Evolutionary conservation across 1,140 invertebrate genomes (phyloP), one percentile per base, ranked within the genome.

Genomic region (Heliconius melpomene): DNA sequence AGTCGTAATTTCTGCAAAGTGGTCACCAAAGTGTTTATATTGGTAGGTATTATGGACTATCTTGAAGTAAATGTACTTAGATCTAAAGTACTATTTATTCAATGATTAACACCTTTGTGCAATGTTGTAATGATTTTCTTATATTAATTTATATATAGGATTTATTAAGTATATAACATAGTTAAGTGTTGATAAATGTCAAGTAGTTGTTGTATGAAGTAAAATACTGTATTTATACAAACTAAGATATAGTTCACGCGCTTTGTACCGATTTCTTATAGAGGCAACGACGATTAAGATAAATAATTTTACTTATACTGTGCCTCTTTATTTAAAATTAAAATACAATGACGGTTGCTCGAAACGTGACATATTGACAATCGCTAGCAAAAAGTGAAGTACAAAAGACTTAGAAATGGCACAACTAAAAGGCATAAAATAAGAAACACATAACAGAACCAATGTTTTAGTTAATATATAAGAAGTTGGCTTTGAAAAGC

Each of bases 121-220:
- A 50, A 73, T 72, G 18, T 72, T 72, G 32, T 72, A 11, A 40
- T 73, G 13, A 7, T 50, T 38, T 50, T 73, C 29, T 73, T 40
- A 66, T 66, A 66, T 38, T 23, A 73, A 73, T 73, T 26, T 73
- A 73, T 73, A 16, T 46, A 36, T 36, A 36, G 32, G 32, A 36
- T 36, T 36, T 36, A 46, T 11, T 38, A 7, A n/a, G 18, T 38
- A n/a, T 20, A 52, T 20, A 52, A 18, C 18, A 52, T 52, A 52
- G 50, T 52, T 73, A 73, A 73, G 72, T 73, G 72, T 46, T 73
- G 72, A 73, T 73, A 46, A 73, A 46, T 23, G 26, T 73, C 20
- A 73, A 73, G 72, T 73, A 26, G 6, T 46, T 26, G 7, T 57
- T 57, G 20, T 66, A 16, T 0, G 23, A 26, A 23, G 2, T 66